These are phyloP conservation scores for Strigops habroptila DNA, from an alignment of 2,113 vertebrate genomes.

Conservation along the genomic window DNA sequence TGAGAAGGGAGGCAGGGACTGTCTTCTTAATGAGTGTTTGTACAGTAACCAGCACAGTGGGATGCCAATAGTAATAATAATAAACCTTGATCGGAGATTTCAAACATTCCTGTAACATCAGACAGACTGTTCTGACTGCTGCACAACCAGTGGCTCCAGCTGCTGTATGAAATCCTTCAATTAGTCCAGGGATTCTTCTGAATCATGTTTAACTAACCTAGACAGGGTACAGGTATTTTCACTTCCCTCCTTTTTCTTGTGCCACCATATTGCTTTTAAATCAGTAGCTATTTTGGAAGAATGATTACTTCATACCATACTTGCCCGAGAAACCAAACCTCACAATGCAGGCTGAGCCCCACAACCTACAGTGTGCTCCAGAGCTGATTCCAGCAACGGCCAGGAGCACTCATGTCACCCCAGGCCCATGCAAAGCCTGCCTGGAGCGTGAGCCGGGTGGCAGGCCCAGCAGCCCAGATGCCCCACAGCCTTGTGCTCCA, in stretches of 20 bases:
- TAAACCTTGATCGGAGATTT: slow-evolving; percentile 35
- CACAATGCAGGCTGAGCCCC: accelerated
- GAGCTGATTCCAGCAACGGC: not conserved
- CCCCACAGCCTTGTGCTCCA: not conserved
- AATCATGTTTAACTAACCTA: not conserved
- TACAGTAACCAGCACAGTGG: not conserved
- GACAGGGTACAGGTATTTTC: not conserved
- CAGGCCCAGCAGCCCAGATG: not conserved
- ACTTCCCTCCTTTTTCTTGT: not conserved
- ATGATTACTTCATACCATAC: not conserved
- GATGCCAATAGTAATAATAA: not conserved
- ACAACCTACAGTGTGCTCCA: not conserved
- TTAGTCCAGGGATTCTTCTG: not conserved
- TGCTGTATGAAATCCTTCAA: not conserved
- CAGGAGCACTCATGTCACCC: accelerated
- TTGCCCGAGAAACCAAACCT: not conserved
- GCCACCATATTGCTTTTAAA: not conserved
- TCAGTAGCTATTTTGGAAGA: not conserved
- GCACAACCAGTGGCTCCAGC: not conserved
- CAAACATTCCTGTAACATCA: not conserved
- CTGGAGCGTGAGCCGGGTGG: accelerated
- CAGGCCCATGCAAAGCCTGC: not conserved
- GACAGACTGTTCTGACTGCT: not conserved
- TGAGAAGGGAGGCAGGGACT: not conserved
- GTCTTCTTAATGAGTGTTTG: not conserved